These are phyloP conservation scores for Chloropsis hardwickii DNA, from an alignment of 2,113 vertebrate species.

Conservation along the genomic window DNA sequence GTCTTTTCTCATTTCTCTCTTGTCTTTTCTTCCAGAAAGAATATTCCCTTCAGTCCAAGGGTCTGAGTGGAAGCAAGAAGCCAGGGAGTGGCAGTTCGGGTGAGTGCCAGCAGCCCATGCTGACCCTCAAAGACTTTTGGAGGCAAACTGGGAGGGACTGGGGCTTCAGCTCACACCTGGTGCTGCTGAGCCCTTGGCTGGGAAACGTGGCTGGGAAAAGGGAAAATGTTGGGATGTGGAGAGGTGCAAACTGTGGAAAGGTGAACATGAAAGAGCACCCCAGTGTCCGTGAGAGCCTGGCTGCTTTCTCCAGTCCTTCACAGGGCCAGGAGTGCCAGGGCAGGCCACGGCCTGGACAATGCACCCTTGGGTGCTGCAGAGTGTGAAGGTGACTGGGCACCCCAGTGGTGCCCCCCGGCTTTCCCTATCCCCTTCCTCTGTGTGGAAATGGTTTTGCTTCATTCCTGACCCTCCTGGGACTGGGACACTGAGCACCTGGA, in stretches of 20 bases:
- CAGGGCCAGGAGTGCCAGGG: not conserved
- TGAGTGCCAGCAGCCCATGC: conserved; percentile 44
- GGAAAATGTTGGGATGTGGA: not conserved
- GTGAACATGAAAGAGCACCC: not conserved
- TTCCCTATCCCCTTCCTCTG: not conserved
- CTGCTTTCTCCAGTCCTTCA: not conserved
- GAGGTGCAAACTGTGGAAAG: not conserved
- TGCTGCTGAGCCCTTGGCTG: not conserved
- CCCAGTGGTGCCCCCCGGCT: not conserved
- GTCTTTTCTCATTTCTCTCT: not conserved
- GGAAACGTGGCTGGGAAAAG: not conserved
- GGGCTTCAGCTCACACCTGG: not conserved
- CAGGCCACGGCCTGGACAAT: accelerated
- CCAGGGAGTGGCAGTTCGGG: conserved; percentile 62
- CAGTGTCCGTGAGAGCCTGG: accelerated
- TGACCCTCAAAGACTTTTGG: not conserved
- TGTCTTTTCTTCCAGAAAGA: conserved; percentile 75
- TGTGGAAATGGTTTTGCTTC: not conserved
- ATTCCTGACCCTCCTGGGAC: not conserved
- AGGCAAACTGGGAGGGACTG: not conserved
- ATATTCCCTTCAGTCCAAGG: conserved; percentile 72
- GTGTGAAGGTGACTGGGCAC: not conserved
- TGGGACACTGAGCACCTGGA: not conserved
- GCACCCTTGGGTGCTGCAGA: accelerated
- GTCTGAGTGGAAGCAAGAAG: conserved; percentile 66